Conservation (phyloP, 2,888 invertebrate species). For the Philonicus albiceps region DNA sequence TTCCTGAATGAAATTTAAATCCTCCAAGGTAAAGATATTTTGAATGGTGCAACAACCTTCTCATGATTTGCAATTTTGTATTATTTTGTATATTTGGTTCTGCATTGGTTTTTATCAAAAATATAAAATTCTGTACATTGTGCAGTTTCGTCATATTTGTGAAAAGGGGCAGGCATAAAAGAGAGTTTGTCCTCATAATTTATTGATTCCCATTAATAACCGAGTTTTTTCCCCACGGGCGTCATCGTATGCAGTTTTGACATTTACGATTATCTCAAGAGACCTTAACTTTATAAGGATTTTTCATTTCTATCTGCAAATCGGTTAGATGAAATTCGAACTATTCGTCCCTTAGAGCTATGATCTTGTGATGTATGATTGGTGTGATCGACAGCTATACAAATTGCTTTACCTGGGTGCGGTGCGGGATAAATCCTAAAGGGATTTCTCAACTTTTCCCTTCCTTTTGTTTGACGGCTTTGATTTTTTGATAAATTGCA, state of each 20-base stretch:
- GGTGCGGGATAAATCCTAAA: background rate
- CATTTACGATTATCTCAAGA: background rate
- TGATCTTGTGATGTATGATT: constrained; percentile 21
- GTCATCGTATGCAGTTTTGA: background rate
- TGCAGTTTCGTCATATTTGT: background rate
- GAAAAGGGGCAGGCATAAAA: background rate
- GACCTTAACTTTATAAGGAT: background rate
- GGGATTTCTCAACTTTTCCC: background rate
- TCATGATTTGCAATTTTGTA: background rate
- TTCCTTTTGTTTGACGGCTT: background rate
- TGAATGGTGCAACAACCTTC: background rate
- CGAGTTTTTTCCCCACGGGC: background rate
- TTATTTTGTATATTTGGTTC: background rate
- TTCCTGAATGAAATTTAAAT: background rate
- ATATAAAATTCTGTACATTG: background rate
- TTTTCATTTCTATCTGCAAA: background rate
- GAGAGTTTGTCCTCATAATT: background rate
- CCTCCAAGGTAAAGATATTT: background rate
- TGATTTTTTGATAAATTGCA: background rate
- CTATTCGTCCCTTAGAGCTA: background rate
- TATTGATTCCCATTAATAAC: background rate
- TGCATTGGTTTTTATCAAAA: background rate
- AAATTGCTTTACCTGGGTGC: background rate
- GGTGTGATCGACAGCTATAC: background rate
- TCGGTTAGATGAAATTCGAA: background rate